Conservation (phyloP, 2,888 invertebrate species). For the Dendrolimus houi region DNA sequence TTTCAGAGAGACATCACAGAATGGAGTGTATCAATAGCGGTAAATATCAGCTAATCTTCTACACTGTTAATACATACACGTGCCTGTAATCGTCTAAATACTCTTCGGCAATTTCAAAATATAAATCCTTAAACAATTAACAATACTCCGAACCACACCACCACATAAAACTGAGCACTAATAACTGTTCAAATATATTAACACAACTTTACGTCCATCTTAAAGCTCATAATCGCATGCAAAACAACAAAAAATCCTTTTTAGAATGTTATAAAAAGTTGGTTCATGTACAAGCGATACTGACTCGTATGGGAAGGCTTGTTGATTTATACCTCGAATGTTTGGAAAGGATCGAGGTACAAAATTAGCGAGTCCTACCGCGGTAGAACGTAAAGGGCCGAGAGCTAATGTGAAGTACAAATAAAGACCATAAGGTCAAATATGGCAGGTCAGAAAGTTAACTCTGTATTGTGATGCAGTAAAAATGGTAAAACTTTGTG, state of each 20-base stretch:
- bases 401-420: conserved; percentile 35
- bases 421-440: conserved; percentile 19
- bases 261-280: neutral
- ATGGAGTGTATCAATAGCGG: too few species aligned
- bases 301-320: conserved; percentile 15
- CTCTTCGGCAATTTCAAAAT: neutral
- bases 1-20: too few species aligned
- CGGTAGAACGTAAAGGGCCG: conserved; percentile 46
- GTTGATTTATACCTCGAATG: conserved; percentile 41
- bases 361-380: conserved; percentile 68
- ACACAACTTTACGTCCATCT: conserved; percentile 22
- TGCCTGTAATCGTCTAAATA: neutral
- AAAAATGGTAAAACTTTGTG: neutral
- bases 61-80: too few species aligned
- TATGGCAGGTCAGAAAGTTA: conserved; percentile 6
- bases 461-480: conserved; percentile 2
- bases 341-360: conserved; percentile 56
- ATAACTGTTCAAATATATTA: conserved; percentile 48
- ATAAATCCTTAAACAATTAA: conserved; percentile 23
- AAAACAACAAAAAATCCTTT: neutral
- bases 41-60: too few species aligned
- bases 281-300: conserved; percentile 5
- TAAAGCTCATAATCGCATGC: conserved; percentile 25
- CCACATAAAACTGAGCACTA: conserved; percentile 44
- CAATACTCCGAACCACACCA: conserved; percentile 21